Evolutionary conservation across 2,797 vertebrate genomes (phyloP).

Genomic region (Philypnodon macrostomus): DNA sequence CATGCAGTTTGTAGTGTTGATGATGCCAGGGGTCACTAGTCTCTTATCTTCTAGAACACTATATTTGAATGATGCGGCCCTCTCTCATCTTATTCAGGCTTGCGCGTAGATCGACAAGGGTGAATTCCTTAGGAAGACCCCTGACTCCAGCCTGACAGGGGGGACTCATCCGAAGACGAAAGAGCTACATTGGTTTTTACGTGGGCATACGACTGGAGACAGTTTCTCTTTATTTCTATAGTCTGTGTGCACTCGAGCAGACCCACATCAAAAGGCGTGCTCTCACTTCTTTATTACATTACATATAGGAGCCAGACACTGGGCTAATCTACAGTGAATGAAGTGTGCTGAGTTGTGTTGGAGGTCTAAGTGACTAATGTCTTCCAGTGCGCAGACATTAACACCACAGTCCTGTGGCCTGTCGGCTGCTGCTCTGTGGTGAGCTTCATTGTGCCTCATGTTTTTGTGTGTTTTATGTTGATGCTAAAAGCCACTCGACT

Average conservation of each 20-base stretch:
- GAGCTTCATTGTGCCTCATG: constrained; percentile 34
- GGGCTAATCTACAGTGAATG: neutral
- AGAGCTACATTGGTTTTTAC: neutral
- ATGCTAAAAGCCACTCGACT: constrained; percentile 22
- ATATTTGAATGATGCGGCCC: too few species aligned
- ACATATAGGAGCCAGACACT: constrained; percentile 3
- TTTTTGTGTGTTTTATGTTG: constrained; percentile 33
- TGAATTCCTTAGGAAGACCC: too few species aligned
- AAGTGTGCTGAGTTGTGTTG: constrained; percentile 3
- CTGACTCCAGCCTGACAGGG: neutral
- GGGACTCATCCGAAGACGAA: neutral
- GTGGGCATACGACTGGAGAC: neutral
- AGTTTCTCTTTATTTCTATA: constrained; percentile 1
- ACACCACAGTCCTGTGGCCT: constrained; percentile 38
- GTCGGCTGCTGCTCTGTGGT: constrained; percentile 26
- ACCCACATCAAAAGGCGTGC: neutral
- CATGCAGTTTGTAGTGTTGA: too few species aligned
- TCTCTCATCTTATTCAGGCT: too few species aligned
- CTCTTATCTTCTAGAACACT: too few species aligned
- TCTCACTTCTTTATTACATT: constrained; percentile 8
- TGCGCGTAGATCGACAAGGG: too few species aligned
- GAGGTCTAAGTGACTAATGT: constrained; percentile 42
- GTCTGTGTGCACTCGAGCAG: neutral
- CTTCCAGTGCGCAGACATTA: constrained; percentile 46
- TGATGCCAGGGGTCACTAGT: too few species aligned